phyloP scores from a whole-genome alignment of 2,797 vertebrate genomes.

The Fratercula arctica region DNA sequence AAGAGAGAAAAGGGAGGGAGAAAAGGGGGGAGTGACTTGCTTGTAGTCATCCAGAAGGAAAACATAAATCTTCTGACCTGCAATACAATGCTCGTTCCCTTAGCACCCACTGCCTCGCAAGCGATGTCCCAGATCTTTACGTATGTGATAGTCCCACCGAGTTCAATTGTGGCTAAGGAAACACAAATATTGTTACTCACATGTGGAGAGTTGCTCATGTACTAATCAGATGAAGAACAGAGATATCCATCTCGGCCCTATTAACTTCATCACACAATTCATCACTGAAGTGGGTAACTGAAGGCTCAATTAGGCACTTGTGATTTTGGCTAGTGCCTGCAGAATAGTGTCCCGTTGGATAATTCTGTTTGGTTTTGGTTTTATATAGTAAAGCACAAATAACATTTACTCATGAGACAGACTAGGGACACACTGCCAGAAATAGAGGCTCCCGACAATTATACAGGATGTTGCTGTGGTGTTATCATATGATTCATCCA shows the following conservation, averaged over 20 bases:
- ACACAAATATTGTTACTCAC: slow-evolving; percentile 17
- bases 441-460: slow-evolving; percentile 72
- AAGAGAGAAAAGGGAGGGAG: not conserved
- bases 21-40: not conserved
- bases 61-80: not conserved
- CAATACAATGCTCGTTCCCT: not conserved
- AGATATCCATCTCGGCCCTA: not conserved
- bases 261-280: not conserved
- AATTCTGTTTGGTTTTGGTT: slow-evolving; percentile 5
- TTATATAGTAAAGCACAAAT: slow-evolving; percentile 47
- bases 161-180: slow-evolving; percentile 13
- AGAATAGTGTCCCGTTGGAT: not conserved
- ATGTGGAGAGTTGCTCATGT: not conserved
- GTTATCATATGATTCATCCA: slow-evolving; percentile 77
- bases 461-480: slow-evolving; percentile 76
- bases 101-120: not conserved
- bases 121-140: not conserved
- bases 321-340: not conserved
- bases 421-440: slow-evolving; percentile 69
- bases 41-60: not conserved
- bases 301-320: not conserved
- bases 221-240: not conserved
- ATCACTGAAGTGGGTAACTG: not conserved
- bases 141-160: not conserved
- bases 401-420: slow-evolving; percentile 74